Evolutionary conservation across 2,113 vertebrate species (phyloP).

Genomic region (Perca flavescens): DNA sequence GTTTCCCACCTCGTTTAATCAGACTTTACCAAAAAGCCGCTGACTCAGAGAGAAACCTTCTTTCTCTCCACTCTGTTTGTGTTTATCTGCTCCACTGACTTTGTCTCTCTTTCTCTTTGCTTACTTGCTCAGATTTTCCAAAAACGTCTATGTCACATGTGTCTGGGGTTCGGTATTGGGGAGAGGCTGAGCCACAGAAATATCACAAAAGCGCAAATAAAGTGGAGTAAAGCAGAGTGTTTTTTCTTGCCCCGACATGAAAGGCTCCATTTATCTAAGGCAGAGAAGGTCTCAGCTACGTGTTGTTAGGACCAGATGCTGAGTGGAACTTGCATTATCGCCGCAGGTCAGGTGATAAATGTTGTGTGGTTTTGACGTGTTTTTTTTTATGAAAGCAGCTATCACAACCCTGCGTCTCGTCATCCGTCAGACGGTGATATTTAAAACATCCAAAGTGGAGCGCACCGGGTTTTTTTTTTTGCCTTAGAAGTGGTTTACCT

Average conservation of each 20-base stretch:
- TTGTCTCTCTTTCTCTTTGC: constrained; percentile 41
- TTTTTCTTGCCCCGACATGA: constrained; percentile 10
- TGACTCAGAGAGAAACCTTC: constrained; percentile 75
- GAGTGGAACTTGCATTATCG: constrained; percentile 3
- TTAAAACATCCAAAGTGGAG: constrained; percentile 54
- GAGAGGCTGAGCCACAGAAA: constrained; percentile 19
- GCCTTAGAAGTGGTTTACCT: constrained; percentile 73
- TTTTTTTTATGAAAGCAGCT: constrained; percentile 11
- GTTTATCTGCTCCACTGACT: constrained; percentile 63
- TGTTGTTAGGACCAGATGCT: constrained; percentile 2
- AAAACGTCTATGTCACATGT: constrained; percentile 53
- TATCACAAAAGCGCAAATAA: constrained; percentile 52
- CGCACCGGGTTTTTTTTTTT: constrained; percentile 34
- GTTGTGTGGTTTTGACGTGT: constrained; percentile 16
- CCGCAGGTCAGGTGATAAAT: constrained; percentile 35
- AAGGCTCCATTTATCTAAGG: constrained; percentile 39
- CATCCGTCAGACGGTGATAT: constrained; percentile 31
- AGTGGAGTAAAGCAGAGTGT: constrained; percentile 10
- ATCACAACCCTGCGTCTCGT: background rate
- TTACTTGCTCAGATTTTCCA: constrained; percentile 67
- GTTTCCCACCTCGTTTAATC: constrained; percentile 78
- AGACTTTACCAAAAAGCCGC: constrained; percentile 75
- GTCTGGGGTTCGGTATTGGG: constrained; percentile 4
- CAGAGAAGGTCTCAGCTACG: constrained; percentile 19
- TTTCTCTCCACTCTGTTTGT: constrained; percentile 65